Evolutionary conservation across 2,113 vertebrate genomes (phyloP).

Genomic region (Monopterus albus): DNA sequence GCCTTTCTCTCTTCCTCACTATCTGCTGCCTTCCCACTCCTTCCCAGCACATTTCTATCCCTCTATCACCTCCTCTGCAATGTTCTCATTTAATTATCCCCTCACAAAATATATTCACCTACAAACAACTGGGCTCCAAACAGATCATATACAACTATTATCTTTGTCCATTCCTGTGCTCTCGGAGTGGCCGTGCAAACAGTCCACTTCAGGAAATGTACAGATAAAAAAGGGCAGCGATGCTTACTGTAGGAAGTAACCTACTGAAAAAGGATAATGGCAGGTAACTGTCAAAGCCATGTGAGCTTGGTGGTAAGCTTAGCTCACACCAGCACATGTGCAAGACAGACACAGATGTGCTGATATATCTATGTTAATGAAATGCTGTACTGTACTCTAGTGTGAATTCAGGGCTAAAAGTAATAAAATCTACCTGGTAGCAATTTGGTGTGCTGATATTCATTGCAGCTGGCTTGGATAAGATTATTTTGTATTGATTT

Average conservation of each 20-base stretch:
- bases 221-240: conserved; percentile 22
- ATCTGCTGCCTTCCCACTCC: conserved; percentile 71
- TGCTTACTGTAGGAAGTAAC: conserved; percentile 12
- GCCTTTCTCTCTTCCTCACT: conserved; percentile 58
- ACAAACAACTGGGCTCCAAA: conserved; percentile 73
- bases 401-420: conserved; percentile 33
- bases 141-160: conserved; percentile 74
- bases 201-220: conserved; percentile 41
- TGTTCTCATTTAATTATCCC: conserved; percentile 85
- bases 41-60: conserved; percentile 74
- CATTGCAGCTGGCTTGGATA: conserved; percentile 31
- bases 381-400: neutral
- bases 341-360: conserved; percentile 30
- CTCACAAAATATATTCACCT: conserved; percentile 83
- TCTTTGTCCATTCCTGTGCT: conserved; percentile 68
- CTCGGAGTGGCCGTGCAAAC: conserved; percentile 51
- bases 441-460: conserved; percentile 25
- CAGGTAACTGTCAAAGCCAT: conserved; percentile 12
- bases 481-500: conserved; percentile 21
- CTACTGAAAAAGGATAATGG: conserved; percentile 10
- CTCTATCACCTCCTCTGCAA: conserved; percentile 83
- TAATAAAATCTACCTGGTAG: conserved; percentile 47
- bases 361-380: conserved; percentile 18
- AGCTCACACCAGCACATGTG: conserved; percentile 12
- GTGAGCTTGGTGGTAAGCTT: neutral